Conservation (phyloP, 1,140 invertebrate genomes). For the Heliconius melpomene region DNA sequence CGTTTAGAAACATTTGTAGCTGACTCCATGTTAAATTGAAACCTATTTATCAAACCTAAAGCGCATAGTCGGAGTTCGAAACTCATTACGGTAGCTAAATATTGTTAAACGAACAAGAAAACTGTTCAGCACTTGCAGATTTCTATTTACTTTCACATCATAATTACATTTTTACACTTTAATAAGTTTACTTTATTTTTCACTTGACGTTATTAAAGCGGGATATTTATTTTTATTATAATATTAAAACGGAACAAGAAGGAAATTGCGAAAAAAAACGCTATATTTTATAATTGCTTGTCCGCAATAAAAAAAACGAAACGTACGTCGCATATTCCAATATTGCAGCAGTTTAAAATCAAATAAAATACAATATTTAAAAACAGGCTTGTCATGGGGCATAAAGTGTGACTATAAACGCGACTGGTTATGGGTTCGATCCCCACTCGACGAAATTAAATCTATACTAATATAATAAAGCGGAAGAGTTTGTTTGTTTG, state of each 20-base stretch:
- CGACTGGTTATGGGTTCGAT: background rate
- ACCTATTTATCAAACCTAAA: slow-evolving; percentile 28
- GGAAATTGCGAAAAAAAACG: background rate
- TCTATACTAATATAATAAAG: too few species aligned
- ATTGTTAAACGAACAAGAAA: slow-evolving; percentile 32
- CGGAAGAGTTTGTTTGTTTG: too few species aligned
- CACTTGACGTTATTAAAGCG: background rate
- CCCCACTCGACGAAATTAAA: background rate
- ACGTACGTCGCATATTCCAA: background rate
- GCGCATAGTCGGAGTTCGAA: slow-evolving; percentile 20
- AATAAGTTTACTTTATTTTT: background rate
- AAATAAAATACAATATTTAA: slow-evolving; percentile 4
- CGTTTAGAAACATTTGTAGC: slow-evolving; percentile 25
- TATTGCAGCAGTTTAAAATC: background rate
- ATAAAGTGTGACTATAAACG: background rate
- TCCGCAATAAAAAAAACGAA: slow-evolving; percentile 2
- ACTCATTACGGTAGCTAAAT: slow-evolving; percentile 30
- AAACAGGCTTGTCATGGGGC: background rate
- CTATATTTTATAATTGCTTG: background rate
- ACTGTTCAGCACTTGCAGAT: slow-evolving; percentile 14
- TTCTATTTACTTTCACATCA: slow-evolving; percentile 7
- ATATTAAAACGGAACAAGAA: background rate
- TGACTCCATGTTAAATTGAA: slow-evolving; percentile 28
- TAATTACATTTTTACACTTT: slow-evolving; percentile 7
- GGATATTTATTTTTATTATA: too few species aligned